phyloP scores from a whole-genome alignment of 1,140 invertebrate genomes.

The Meteorus sp. region DNA sequence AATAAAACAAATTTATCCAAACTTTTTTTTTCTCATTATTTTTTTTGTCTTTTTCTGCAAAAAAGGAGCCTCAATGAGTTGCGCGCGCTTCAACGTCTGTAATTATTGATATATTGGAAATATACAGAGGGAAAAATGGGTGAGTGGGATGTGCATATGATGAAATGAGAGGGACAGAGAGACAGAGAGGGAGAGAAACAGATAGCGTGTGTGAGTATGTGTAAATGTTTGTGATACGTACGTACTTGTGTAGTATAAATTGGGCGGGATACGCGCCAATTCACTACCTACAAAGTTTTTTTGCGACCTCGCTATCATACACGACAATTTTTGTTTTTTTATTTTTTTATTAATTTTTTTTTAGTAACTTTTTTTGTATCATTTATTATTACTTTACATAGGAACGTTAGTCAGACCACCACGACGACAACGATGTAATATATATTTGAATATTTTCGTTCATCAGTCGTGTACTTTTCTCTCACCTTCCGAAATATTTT shows the following conservation, averaged over 20 bases:
- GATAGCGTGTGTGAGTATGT: constrained; percentile 26
- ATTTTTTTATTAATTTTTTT: constrained; percentile 23
- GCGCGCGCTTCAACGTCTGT: not conserved
- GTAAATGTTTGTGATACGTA: constrained; percentile 36
- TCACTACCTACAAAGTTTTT: constrained; percentile 31
- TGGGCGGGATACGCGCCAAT: constrained; percentile 25
- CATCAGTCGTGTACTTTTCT: constrained; percentile 23
- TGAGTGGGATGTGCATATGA: too few relatives aligned
- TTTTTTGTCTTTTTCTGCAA: not conserved
- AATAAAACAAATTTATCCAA: too few relatives aligned
- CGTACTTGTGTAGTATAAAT: constrained; percentile 41
- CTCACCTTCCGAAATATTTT: constrained; percentile 21
- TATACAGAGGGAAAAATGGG: too few relatives aligned
- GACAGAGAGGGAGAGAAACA: constrained; percentile 27
- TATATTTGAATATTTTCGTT: too few relatives aligned
- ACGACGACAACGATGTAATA: constrained; percentile 36
- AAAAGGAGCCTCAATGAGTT: constrained; percentile 6
- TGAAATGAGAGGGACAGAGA: constrained; percentile 20
- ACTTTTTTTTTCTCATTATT: not conserved
- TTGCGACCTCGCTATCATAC: constrained; percentile 26
- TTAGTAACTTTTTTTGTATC: constrained; percentile 48
- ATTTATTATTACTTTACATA: constrained; percentile 59
- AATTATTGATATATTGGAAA: not conserved
- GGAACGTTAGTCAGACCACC: constrained; percentile 58
- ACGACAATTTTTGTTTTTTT: constrained; percentile 23